Evolutionary conservation across 2,113 vertebrate species (phyloP), one percentile per base, ranked within the genome.

Genomic region (Lasiurus borealis): DNA sequence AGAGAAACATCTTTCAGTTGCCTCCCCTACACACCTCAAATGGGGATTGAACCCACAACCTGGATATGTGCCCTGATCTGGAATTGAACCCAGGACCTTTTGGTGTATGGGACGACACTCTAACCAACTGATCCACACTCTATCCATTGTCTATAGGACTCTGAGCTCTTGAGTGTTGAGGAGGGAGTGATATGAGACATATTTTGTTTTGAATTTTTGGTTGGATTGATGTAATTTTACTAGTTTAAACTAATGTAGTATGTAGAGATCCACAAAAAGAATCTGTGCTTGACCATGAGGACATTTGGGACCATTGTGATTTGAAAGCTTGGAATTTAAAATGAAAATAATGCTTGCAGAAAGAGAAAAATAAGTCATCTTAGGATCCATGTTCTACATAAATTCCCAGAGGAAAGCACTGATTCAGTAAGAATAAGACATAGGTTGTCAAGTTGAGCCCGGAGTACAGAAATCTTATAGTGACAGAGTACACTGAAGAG

Each of bases 391-490:
- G 6, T 36, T 82, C 23, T 77, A 44, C 6, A 25, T 57, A 19
- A 71, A 52, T 95, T 97, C 48, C 40, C 84, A 93, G 50, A 84
- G 80, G 18, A 59, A 89, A 91, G 54, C 77, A 78, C 8, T 11
- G 19, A 52, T 87, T 23, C 57, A 40, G 36, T 10, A 50, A 90
- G 62, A 92, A 83, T 48, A 64, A 62, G 29, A 62, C 89, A 94
- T 87, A n/a, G 40, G 48, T 84, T 88, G 90, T 85, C 77, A 94
- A 80, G 68, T 72, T 71, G 76, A 93, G 18, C 40, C 50, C 72
- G 18, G 59, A 31, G 3, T 52, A 48, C 5, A 64, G 48, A 96
- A 73, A 31, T 81, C 36, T 50, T 64, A 13, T 12, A 71, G 85
- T 15, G 68, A 83, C 36, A 83, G 66, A 64, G 44, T 21, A 34